Base-by-base conservation (phyloP, 1,140 invertebrate species). In the Pararge aegeria region DNA sequence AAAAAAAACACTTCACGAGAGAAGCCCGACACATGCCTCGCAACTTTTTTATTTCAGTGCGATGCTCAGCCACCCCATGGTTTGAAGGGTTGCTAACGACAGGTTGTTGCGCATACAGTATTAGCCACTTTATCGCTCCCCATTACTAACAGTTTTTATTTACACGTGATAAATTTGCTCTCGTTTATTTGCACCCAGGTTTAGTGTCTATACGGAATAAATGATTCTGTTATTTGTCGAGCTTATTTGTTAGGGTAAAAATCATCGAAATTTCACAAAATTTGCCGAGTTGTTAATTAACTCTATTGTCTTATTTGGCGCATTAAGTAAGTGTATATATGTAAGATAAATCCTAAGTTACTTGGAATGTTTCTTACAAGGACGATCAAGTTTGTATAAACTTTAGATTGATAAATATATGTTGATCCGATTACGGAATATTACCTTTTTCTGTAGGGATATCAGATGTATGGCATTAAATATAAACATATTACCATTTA, bases 131-230 rank as follows among this genome's bases (percentile, higher is more conserved):
- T 59, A 53, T 54, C 60, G 53, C 57, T 16, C 63, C 53, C 57
- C 57, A 65, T 60, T 56, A 60, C 56, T 29, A 42, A 56, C 54
- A 54, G 48, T 55, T 65, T 60, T 65, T 60, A 65, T 65, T 65
- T 60, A 29, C 52, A 29, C 49, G 18, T 42, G 48, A 61, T 44
- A 55, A 59, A 55, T 65, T 52, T 29, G 44, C 13, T 59, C 51
- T 46, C 46, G 50, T 64, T 60, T 60, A 64, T 64, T 40, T 55
- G 50, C 46, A 40, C 48, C 21, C 12, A 21, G 13, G 24, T 19
- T 15, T n/a, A 48, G 44, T 53, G 40, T 20, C 21, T 20, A 10
- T 30, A n/a, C 46, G 18, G 34, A 40, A 38, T 48, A 55, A 61
- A 61, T 61, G 51, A 54, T 53, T 61, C 42, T 54, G 30, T 19